Evolutionary conservation across 37 sponge, comb jelly and placozoan species (phyloP), one percentile per base, ranked within the genome.

Genomic region (Ephydatia muelleri): DNA sequence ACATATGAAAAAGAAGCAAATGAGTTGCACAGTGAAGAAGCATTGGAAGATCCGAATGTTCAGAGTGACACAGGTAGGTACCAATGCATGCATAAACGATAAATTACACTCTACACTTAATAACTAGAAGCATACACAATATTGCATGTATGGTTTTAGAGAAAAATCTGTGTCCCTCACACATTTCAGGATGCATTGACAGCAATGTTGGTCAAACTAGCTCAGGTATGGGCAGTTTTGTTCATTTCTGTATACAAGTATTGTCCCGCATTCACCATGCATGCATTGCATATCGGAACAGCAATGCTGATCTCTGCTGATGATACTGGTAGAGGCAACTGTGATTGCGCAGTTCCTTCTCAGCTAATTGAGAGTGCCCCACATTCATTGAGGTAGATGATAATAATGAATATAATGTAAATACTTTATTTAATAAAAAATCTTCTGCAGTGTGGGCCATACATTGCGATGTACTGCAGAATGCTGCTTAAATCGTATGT

Each of bases 1-100:
- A 57, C 57, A 57, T 57, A 57, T 57, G 57, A 57, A 57, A 57
- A 57, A 57, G 57, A 57, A 57, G 57, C 57, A 57, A 57, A 57
- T 57, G 57, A 57, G 57, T 57, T 57, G 57, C 57, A 57, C 57
- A 57, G 57, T 57, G 57, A 57, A 57, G 57, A 57, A 57, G 57
- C 57, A 57, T 57, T 57, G 57, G 57, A 57, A 57, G 57, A 57
- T 57, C 57, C 57, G 57, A 57, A 57, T 57, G 57, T 57, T 57
- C 57, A 57, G 57, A 57, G 57, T 57, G 57, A 57, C 57, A 57
- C 57, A 57, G 57, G 57, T 57, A 57, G 57, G 57, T 57, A 57
- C 57, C 57, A 57, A 57, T 57, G 57, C 57, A 57, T 57, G 57
- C 57, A 57, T 57, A 57, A 57, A 57, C 57, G 57, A 57, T 57